phyloP scores from a whole-genome alignment of 2,113 vertebrate species.

The Gobio gobio region DNA sequence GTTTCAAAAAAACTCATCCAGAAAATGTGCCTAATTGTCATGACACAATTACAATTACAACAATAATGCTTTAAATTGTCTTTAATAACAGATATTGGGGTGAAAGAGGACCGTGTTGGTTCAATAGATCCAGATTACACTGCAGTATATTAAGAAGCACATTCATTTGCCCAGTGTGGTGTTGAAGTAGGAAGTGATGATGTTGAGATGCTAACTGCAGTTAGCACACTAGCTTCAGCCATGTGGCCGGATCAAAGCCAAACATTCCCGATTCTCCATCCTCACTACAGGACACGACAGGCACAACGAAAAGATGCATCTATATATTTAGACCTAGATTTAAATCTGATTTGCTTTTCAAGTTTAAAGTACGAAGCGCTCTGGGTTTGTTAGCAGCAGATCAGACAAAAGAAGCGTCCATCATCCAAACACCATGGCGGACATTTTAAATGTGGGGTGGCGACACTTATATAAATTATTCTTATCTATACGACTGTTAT shows the following conservation, averaged over 20 bases:
- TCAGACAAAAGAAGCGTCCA: constrained; percentile 49
- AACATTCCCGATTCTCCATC: background rate
- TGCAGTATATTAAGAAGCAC: constrained; percentile 21
- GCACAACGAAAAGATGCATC: background rate
- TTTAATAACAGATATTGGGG: background rate
- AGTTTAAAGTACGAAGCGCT: too few relatives aligned
- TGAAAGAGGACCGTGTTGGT: background rate
- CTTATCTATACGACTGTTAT: background rate
- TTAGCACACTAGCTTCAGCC: constrained; percentile 63
- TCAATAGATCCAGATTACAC: background rate
- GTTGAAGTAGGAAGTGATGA: constrained; percentile 58
- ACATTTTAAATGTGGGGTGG: constrained; percentile 76
- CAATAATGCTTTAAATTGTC: background rate
- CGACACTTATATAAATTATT: too few relatives aligned
- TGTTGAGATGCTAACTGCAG: constrained; percentile 54
- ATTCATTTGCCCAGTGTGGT: constrained; percentile 28
- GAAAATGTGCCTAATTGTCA: background rate
- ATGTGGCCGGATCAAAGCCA: constrained; percentile 82
- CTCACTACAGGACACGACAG: too few relatives aligned
- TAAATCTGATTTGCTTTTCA: too few relatives aligned
- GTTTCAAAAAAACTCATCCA: fast-evolving
- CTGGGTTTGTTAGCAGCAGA: background rate
- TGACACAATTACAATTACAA: background rate
- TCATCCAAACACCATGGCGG: constrained; percentile 66
- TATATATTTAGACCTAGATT: background rate